A percentile compares a stretch with the other conserved stretches of the same genome.
phyloP scores from a whole-genome alignment of 2,113 vertebrate genomes.

The Ammodytes dubius region DNA sequence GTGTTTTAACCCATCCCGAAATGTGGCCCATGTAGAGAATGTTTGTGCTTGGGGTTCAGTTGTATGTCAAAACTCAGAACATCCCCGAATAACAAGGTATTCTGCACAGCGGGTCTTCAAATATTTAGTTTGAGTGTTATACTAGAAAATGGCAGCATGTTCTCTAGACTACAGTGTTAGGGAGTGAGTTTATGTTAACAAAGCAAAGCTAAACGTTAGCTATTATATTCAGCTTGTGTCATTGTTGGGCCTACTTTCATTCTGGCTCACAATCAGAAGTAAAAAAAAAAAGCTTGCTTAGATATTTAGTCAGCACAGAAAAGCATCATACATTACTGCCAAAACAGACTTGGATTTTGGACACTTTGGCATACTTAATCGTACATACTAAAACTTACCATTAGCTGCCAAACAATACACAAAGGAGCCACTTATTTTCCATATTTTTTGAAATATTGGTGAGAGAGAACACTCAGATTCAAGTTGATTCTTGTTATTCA shows the following conservation, averaged over 20 bases:
- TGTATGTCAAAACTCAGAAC: not conserved
- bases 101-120: not conserved
- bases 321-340: not conserved
- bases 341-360: not conserved
- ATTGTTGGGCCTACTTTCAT: not conserved
- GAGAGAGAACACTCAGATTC: too few relatives aligned
- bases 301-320: not conserved
- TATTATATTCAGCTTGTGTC: not conserved
- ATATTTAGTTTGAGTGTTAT: not conserved
- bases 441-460: too few relatives aligned
- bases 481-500: too few relatives aligned
- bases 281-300: not conserved
- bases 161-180: not conserved
- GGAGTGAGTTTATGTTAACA: not conserved
- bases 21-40: not conserved
- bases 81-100: not conserved
- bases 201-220: not conserved
- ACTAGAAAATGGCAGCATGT: not conserved
- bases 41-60: not conserved
- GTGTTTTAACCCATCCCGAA: not conserved
- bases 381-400: not conserved
- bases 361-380: not conserved
- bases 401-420: not conserved
- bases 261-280: not conserved
- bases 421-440: not conserved